These are phyloP conservation scores for Drosophila pruinosa DNA, from an alignment of 1,140 invertebrate species.

Conservation along the genomic window DNA sequence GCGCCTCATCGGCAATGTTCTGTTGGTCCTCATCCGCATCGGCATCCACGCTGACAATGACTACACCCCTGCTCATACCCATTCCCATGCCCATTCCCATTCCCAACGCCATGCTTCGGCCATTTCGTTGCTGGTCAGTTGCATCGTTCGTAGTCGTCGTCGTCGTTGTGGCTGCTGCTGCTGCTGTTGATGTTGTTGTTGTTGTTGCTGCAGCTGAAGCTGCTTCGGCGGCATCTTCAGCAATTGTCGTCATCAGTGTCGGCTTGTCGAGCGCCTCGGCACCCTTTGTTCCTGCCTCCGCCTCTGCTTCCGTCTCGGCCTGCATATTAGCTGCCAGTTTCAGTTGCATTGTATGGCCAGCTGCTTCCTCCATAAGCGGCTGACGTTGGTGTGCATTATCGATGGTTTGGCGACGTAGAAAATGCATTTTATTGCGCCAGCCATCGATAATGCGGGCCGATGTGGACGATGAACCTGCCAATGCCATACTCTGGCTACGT, in stretches of 20 bases:
- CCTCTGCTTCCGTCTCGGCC: background rate
- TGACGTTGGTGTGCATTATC: constrained; percentile 73
- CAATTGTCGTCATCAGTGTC: constrained; percentile 66
- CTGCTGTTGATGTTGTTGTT: constrained; percentile 4
- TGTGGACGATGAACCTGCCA: constrained; percentile 19
- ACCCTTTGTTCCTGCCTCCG: background rate
- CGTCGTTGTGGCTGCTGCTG: constrained; percentile 7
- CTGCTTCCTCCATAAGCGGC: constrained; percentile 75
- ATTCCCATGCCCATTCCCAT: background rate
- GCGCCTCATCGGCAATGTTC: constrained; percentile 72
- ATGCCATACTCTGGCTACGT: constrained; percentile 60
- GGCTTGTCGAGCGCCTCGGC: constrained; percentile 20
- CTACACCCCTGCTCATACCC: constrained; percentile 32
- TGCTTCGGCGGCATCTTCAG: constrained; percentile 52
- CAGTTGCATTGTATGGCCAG: constrained; percentile 10
- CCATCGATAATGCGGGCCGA: constrained; percentile 48
- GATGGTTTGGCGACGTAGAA: constrained; percentile 65
- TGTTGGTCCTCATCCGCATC: constrained; percentile 30
- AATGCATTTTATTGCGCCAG: constrained; percentile 69
- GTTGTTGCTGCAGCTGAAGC: constrained; percentile 1
- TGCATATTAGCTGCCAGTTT: constrained; percentile 14
- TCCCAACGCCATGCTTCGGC: background rate
- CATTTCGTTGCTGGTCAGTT: constrained; percentile 13
- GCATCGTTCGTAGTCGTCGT: background rate
- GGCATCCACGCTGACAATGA: constrained; percentile 65